phyloP scores from a whole-genome alignment of 2,888 invertebrate genomes.

The Camponotus fellah region DNA sequence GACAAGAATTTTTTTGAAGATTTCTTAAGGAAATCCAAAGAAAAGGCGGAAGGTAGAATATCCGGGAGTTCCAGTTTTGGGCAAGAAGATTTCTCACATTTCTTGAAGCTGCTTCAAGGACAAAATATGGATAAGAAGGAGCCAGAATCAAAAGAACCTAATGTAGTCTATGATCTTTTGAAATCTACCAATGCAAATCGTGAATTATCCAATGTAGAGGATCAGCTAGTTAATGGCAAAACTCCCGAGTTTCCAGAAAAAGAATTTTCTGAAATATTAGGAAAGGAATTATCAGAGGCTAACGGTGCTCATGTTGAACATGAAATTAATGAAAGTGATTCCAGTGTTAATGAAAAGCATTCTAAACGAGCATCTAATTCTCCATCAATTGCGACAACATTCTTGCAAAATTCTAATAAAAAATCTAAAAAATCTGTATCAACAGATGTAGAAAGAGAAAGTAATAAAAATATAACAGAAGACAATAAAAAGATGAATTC shows the following conservation, averaged over 20 bases:
- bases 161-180: conserved; percentile 70
- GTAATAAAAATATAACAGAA: conserved; percentile 62
- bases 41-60: conserved; percentile 80
- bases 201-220: conserved; percentile 39
- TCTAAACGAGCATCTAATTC: conserved; percentile 35
- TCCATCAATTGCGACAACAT: conserved; percentile 18
- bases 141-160: conserved; percentile 55
- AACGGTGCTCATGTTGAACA: conserved; percentile 57
- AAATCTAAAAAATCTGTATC: conserved; percentile 69
- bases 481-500: conserved; percentile 74
- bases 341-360: conserved; percentile 61
- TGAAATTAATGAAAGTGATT: conserved; percentile 76
- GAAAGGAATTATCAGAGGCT: conserved; percentile 75
- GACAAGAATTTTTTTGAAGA: conserved; percentile 84
- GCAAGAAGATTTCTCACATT: conserved; percentile 84
- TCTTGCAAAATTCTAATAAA: conserved; percentile 60
- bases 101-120: conserved; percentile 81
- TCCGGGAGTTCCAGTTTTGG: conserved; percentile 83
- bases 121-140: conserved; percentile 76
- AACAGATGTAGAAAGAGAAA: conserved; percentile 53
- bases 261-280: conserved; percentile 82
- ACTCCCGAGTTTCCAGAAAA: conserved; percentile 83
- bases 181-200: conserved; percentile 67
- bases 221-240: conserved; percentile 69
- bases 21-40: conserved; percentile 79